A percentile compares a stretch with the other conserved stretches of the same genome.
These are phyloP conservation scores for Cantharis lateralis DNA, from an alignment of 2,888 invertebrate species.

Conservation along the genomic window DNA sequence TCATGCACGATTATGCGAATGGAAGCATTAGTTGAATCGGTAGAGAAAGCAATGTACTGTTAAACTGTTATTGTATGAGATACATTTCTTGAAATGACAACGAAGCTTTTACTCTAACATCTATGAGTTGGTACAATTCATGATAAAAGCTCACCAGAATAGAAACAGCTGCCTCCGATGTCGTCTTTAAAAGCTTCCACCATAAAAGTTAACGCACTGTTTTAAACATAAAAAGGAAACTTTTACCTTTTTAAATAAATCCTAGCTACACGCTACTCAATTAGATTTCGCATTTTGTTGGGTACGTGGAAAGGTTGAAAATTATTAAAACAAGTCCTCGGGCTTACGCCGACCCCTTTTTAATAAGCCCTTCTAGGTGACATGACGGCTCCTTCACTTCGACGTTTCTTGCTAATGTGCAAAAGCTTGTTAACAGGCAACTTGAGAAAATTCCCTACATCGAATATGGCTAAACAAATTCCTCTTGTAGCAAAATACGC, in stretches of 20 bases:
- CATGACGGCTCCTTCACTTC: background rate
- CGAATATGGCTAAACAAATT: background rate
- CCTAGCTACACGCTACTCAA: background rate
- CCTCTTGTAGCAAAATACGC: background rate
- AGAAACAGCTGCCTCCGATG: background rate
- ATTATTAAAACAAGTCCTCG: conserved; percentile 7
- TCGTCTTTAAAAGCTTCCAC: conserved; percentile 3
- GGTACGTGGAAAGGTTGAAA: background rate
- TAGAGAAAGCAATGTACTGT: conserved; percentile 39
- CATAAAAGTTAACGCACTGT: conserved; percentile 8
- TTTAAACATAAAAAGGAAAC: conserved; percentile 11
- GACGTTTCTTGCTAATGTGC: background rate
- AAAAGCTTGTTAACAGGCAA: background rate
- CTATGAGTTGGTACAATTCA: conserved; percentile 2
- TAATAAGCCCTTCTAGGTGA: background rate
- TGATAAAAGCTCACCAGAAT: conserved; percentile 3
- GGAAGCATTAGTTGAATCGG: conserved; percentile 31
- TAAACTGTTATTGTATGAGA: conserved; percentile 40
- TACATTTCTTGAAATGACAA: conserved; percentile 32
- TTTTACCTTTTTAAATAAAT: background rate
- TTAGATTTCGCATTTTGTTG: background rate
- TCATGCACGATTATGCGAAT: conserved; percentile 34
- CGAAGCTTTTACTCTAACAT: conserved; percentile 21
- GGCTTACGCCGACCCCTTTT: conserved; percentile 7
- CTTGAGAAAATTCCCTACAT: background rate